These are phyloP conservation scores for Grammomys surdaster DNA, from an alignment of 2,113 vertebrate genomes.

Conservation along the genomic window DNA sequence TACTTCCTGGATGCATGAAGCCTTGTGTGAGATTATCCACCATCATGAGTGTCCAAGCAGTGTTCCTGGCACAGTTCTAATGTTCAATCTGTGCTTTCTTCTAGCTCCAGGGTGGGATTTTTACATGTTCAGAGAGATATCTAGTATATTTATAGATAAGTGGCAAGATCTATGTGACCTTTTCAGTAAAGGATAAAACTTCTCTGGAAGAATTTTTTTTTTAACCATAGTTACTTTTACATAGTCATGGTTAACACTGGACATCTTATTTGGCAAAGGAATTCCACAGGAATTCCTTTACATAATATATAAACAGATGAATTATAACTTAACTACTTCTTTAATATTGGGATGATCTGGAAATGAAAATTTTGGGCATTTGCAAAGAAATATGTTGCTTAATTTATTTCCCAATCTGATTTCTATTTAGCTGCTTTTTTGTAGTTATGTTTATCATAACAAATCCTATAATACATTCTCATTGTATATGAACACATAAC, in stretches of 20 bases:
- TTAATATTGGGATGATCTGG: neutral
- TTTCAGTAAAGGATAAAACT: neutral
- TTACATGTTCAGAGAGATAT: slow-evolving; percentile 1
- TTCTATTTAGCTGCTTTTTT: neutral
- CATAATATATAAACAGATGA: neutral
- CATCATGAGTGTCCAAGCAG: neutral
- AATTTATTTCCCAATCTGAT: slow-evolving; percentile 53
- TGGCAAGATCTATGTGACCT: neutral
- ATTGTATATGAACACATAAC: neutral
- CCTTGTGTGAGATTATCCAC: neutral
- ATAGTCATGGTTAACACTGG: slow-evolving; percentile 1
- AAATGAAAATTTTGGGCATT: slow-evolving; percentile 14
- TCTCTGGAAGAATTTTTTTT: neutral
- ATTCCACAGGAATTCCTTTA: neutral
- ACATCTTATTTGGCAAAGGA: slow-evolving; percentile 22
- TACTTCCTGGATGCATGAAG: neutral
- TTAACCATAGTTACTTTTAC: neutral
- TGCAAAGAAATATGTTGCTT: neutral
- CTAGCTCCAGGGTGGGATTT: neutral
- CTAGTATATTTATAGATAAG: neutral
- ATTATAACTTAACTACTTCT: neutral
- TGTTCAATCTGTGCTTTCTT: neutral
- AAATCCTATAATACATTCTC: slow-evolving; percentile 15
- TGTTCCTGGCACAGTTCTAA: neutral
- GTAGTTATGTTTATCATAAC: slow-evolving; percentile 7